Evolutionary conservation across 2,797 vertebrate genomes (phyloP), one percentile per base, ranked within the genome.

Genomic region (Spheniscus humboldti): DNA sequence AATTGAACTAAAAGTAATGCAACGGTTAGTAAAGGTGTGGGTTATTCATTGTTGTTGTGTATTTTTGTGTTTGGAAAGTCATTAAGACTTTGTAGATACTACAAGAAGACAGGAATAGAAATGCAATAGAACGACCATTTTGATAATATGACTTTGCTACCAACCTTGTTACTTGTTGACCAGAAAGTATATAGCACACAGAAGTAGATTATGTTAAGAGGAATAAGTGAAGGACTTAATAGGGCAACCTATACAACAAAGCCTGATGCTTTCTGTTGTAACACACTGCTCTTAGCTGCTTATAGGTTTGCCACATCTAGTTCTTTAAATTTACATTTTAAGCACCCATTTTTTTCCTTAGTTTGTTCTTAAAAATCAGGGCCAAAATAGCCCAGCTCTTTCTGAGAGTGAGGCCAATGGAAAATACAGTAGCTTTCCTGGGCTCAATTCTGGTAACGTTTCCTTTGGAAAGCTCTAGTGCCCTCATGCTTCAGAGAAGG

Each of bases 401-500:
- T 83, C 47, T 62, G 69, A 86, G 79, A 86, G 31, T 16, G 20
- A 76, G 47, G 57, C 79, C 59, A 90, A 39, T 77, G 92, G 83
- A 92, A 96, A 95, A 90, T 73, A 93, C 59, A 90, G 83, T 96
- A 90, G 77, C 90, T 87, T 94, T 92, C 74, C 74, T 92, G 74
- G 74, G 86, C 60, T 93, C 28, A 91, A 11, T 82, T 82, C 73
- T 93, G 33, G 71, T 92, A 94, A 85, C 71, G 33, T 85, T 95
- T 95, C 77, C 66, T 94, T 85, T 93, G 93, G 88, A 94, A 93
- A 80, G 47, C 24, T 75, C 25, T 73, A 67, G 14, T 93, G 41
- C 22, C 73, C n/a, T 84, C 39, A 66, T 79, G 67, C 80, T 92
- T 95, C 77, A 81, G 62, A 95, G 55, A 19, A 87, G 59, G 79